phyloP scores from a whole-genome alignment of 1,140 invertebrate genomes.

The Odontomachus brunneus region DNA sequence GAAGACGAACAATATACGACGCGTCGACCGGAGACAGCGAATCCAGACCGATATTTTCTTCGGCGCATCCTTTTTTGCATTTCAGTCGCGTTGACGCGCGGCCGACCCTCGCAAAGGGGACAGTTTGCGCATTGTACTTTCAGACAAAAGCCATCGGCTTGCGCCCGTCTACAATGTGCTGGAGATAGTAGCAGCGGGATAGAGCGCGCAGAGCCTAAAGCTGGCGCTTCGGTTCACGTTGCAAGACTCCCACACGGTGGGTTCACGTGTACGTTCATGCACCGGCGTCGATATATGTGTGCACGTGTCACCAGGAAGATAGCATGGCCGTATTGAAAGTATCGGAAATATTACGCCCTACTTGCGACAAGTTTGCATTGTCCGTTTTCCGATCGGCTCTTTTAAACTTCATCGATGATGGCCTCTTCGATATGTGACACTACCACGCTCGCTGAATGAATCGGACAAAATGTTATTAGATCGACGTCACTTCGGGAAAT shows the following conservation, averaged over 20 bases:
- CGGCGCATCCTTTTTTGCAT: slow-evolving; percentile 26
- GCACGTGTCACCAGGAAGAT: slow-evolving; percentile 59
- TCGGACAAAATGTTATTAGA: neutral
- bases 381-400: slow-evolving; percentile 23
- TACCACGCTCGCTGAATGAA: slow-evolving; percentile 2
- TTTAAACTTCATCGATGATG: slow-evolving; percentile 59
- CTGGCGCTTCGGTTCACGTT: slow-evolving; percentile 41
- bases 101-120: slow-evolving; percentile 57
- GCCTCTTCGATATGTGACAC: slow-evolving; percentile 38
- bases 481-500: neutral
- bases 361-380: slow-evolving; percentile 61
- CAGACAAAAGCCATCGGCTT: slow-evolving; percentile 65
- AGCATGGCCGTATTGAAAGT: slow-evolving; percentile 68
- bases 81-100: slow-evolving; percentile 27
- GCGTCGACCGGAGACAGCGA: neutral
- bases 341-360: slow-evolving; percentile 78
- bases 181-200: slow-evolving; percentile 14
- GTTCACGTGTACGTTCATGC: neutral
- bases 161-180: slow-evolving; percentile 45
- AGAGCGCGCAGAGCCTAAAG: slow-evolving; percentile 32
- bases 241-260: neutral
- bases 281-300: neutral
- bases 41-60: neutral
- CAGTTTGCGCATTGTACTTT: slow-evolving; percentile 61
- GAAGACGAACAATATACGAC: neutral